These are phyloP conservation scores for Microtus pennsylvanicus DNA, from an alignment of 2,113 vertebrate genomes.

Conservation along the genomic window DNA sequence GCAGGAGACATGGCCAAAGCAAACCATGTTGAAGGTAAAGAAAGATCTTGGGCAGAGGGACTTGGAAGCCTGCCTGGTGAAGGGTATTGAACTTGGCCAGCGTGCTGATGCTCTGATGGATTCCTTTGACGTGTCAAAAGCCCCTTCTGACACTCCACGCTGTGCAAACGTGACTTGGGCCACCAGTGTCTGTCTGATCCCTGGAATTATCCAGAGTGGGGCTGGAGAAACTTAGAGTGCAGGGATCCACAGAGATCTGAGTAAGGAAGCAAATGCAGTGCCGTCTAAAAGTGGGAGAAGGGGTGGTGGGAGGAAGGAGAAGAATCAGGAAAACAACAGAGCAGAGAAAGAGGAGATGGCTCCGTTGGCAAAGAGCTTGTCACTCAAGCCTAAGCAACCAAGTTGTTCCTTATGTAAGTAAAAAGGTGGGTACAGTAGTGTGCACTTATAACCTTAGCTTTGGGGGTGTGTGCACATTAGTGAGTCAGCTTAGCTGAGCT, in stretches of 20 bases:
- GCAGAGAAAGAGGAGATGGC: neutral
- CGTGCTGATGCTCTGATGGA: neutral
- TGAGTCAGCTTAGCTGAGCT: neutral
- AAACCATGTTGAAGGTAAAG: neutral
- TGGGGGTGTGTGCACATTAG: neutral
- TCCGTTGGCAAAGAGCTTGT: no score
- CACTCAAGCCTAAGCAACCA: neutral
- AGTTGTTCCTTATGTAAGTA: neutral
- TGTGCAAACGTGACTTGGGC: neutral
- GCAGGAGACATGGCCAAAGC: neutral
- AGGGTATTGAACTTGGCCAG: neutral
- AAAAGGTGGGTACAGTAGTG: neutral
- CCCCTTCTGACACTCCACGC: neutral
- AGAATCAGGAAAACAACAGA: neutral
- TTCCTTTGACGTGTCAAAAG: neutral
- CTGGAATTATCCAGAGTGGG: neutral
- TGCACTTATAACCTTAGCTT: neutral
- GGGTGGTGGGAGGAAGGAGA: neutral
- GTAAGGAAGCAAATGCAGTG: neutral
- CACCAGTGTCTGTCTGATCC: neutral
- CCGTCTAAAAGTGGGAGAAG: neutral
- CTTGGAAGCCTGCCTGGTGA: neutral
- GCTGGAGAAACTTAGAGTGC: neutral
- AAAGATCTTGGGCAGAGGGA: neutral
- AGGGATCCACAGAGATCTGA: neutral